A percentile compares a stretch with the other conserved stretches of the same genome.
Evolutionary conservation across 2,113 vertebrate species (phyloP).

Genomic region (Gadus chalcogrammus): DNA sequence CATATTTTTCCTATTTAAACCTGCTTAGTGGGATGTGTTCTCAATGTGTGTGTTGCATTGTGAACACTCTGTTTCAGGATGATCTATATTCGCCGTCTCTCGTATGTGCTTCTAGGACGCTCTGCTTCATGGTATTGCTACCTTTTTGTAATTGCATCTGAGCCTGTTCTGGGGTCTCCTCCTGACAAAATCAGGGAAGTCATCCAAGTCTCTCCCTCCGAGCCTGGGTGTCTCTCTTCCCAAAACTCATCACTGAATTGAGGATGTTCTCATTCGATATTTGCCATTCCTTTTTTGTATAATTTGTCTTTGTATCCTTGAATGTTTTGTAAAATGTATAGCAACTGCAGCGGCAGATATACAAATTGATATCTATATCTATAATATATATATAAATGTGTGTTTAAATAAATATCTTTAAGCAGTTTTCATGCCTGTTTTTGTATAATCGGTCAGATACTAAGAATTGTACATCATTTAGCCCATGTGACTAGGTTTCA

Average conservation of each 20-base stretch:
- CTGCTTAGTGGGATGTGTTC: too few relatives aligned
- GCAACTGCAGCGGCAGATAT: conserved; percentile 40
- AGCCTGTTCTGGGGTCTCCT: conserved; percentile 33
- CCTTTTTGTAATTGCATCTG: conserved; percentile 56
- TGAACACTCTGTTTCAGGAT: not conserved
- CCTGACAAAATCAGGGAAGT: conserved; percentile 43
- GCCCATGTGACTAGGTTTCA: too few relatives aligned
- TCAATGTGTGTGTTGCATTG: not conserved
- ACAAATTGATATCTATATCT: conserved; percentile 33
- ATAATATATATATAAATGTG: not conserved
- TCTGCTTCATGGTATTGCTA: conserved; percentile 27
- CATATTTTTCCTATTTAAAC: too few relatives aligned
- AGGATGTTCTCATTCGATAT: conserved; percentile 33
- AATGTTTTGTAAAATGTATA: conserved; percentile 60
- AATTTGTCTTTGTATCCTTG: conserved; percentile 41
- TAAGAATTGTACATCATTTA: too few relatives aligned
- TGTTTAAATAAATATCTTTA: too few relatives aligned
- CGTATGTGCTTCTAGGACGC: conserved; percentile 3
- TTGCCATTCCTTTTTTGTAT: conserved; percentile 30
- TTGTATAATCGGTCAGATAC: too few relatives aligned
- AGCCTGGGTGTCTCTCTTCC: conserved; percentile 19
- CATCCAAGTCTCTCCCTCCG: conserved; percentile 17
- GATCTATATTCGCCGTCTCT: not conserved
- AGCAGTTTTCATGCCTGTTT: too few relatives aligned
- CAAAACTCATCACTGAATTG: conserved; percentile 7